Evolutionary conservation across 2,113 vertebrate species (phyloP).

Genomic region (Neomonachus schauinslandi): DNA sequence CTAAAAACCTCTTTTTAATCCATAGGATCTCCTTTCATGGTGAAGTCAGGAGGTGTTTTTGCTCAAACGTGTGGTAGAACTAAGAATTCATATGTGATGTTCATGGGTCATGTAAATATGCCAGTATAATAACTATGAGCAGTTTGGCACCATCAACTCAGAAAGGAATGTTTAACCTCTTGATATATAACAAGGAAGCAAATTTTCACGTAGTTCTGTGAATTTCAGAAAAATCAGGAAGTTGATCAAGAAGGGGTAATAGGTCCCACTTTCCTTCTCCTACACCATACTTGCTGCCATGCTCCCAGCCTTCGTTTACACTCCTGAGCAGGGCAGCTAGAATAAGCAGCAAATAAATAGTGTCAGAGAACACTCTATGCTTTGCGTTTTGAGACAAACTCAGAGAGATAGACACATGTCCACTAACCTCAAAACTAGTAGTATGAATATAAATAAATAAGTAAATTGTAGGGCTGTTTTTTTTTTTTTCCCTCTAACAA

Average conservation of each 20-base stretch:
- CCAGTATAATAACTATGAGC: not conserved
- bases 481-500: not conserved
- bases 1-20: not conserved
- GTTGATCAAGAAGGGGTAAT: not conserved
- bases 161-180: conserved; percentile 56
- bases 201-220: conserved; percentile 5
- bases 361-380: not conserved
- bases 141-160: not conserved
- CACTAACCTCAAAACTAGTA: not conserved
- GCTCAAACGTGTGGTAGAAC: not conserved
- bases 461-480: not conserved
- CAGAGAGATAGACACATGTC: not conserved
- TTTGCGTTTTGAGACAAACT: not conserved
- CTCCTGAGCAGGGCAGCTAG: not conserved
- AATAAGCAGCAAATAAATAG: not conserved
- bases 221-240: conserved; percentile 4
- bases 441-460: not conserved
- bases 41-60: conserved; percentile 39
- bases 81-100: not conserved
- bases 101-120: not conserved
- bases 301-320: not conserved
- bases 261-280: not conserved
- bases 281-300: not conserved
- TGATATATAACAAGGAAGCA: not conserved
- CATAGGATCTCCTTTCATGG: not conserved